A percentile compares a stretch with the other conserved stretches of the same genome.
phyloP scores from a whole-genome alignment of 2,113 vertebrate species.

The Rynchops niger region DNA sequence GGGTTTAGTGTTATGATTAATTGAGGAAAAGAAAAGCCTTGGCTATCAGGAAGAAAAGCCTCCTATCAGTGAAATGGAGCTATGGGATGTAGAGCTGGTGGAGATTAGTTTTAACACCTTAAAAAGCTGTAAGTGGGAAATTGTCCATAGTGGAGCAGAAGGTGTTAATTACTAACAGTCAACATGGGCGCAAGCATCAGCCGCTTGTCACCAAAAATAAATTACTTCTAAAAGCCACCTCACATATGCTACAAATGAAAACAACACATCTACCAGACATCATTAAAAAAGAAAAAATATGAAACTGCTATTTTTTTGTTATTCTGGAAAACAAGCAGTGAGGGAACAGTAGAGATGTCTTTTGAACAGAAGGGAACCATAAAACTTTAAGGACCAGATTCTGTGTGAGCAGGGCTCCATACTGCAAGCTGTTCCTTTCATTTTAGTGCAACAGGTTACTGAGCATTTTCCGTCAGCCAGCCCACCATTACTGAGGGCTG shows the following conservation, averaged over 20 bases:
- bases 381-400: neutral
- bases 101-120: slow-evolving; percentile 41
- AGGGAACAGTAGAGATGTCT: neutral
- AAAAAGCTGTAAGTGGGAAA: slow-evolving; percentile 36
- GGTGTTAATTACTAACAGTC: slow-evolving; percentile 51
- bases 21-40: neutral
- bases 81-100: neutral
- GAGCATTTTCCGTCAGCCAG: neutral
- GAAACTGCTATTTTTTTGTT: neutral
- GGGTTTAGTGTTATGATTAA: neutral
- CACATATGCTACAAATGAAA: slow-evolving; percentile 48
- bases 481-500: neutral
- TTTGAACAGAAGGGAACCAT: neutral
- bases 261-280: neutral
- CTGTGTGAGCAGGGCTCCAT: neutral
- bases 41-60: neutral
- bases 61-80: neutral
- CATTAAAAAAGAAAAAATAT: neutral
- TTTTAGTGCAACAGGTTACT: neutral
- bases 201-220: slow-evolving; percentile 38
- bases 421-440: neutral
- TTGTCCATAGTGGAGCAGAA: slow-evolving; percentile 19
- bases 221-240: slow-evolving; percentile 15
- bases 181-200: neutral
- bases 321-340: neutral